Conservation (phyloP, 1,140 invertebrate genomes). For the Zaprionus kolodkinae region DNA sequence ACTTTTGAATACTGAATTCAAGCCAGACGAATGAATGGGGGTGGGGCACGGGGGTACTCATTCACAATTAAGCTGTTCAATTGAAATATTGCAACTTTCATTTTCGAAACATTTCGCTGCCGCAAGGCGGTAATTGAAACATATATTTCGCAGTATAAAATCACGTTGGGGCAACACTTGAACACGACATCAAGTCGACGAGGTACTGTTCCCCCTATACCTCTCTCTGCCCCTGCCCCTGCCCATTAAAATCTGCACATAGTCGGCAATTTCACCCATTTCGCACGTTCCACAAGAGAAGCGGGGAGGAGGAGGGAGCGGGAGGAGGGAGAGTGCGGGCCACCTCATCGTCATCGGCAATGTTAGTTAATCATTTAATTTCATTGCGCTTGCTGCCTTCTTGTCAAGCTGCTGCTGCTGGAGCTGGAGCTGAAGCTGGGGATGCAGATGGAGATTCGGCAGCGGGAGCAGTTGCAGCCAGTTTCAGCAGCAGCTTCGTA, state of each 20-base stretch:
- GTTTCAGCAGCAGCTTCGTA: constrained; percentile 45
- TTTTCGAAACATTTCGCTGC: constrained; percentile 58
- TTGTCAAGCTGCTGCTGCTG: constrained; percentile 63
- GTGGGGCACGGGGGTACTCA: neutral
- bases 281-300: constrained; percentile 62
- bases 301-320: neutral
- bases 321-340: neutral
- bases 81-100: constrained; percentile 73
- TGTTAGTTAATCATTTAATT: constrained; percentile 83
- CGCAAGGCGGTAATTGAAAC: constrained; percentile 79
- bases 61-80: constrained; percentile 70
- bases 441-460: constrained; percentile 54
- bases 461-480: constrained; percentile 32
- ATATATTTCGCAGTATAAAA: constrained; percentile 78
- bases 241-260: neutral
- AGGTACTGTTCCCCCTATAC: neutral
- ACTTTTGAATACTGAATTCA: neutral
- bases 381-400: constrained; percentile 64
- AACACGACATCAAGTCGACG: constrained; percentile 51
- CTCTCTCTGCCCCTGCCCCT: neutral
- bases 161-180: constrained; percentile 57
- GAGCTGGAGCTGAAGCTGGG: constrained; percentile 16
- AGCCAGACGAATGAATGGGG: neutral
- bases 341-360: constrained; percentile 19
- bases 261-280: constrained; percentile 74